Conservation (phyloP, 2,113 vertebrate genomes). For the Ranitomeya variabilis region DNA sequence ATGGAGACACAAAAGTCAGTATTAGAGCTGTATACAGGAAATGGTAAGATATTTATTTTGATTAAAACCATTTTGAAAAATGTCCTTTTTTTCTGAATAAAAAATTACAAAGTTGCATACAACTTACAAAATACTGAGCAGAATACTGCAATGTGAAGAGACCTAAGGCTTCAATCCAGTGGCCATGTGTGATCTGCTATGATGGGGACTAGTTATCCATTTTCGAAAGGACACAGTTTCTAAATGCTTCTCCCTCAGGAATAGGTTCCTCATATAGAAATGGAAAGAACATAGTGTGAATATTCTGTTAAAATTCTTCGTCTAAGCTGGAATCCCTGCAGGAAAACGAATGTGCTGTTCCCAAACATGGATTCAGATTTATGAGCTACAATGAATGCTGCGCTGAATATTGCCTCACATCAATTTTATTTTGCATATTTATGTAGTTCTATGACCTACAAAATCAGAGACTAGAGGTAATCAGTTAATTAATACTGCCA, state of each 20-base stretch:
- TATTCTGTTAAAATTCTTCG: neutral
- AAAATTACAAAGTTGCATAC: too few species aligned
- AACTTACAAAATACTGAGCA: too few species aligned
- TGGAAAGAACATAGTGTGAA: neutral
- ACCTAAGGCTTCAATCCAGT: neutral
- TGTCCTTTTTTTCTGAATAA: too few species aligned
- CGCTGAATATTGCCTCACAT: neutral
- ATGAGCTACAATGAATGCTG: neutral
- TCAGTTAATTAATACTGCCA: constrained; percentile 29
- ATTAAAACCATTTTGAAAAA: too few species aligned
- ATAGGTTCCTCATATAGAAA: neutral
- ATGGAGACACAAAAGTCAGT: too few species aligned
- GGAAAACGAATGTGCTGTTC: neutral
- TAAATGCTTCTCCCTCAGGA: neutral
- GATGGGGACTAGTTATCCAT: neutral
- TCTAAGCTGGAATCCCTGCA: neutral
- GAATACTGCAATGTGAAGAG: neutral
- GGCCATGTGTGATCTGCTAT: neutral
- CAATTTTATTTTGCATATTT: constrained; percentile 34
- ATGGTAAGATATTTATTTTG: too few species aligned
- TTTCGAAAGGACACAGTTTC: neutral
- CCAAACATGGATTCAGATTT: neutral
- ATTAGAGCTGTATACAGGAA: too few species aligned
- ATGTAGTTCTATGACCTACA: constrained; percentile 43
- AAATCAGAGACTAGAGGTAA: constrained; percentile 34